Evolutionary conservation across 2,113 vertebrate species (phyloP), one percentile per base, ranked within the genome.

Genomic region (Hepsetus odoe): DNA sequence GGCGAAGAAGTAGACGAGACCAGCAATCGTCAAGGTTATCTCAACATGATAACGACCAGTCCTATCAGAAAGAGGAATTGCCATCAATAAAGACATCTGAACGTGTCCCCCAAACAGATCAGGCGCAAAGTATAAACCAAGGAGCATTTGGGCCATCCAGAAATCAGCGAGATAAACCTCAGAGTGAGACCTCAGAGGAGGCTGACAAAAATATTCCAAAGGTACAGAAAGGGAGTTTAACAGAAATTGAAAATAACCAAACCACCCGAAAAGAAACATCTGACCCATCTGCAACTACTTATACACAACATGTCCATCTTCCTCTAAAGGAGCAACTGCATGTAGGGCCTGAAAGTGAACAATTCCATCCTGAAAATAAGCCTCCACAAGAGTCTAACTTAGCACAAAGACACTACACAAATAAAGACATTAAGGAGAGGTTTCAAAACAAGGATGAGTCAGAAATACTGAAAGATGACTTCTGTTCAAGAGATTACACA

Each of bases 21-120:
- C 12, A 64, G 14, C 44, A 40, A 42, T 80, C 82, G 1, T 11
- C 78, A 26, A 58, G 42, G 4, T 77, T 74, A 24, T 62, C 46
- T 30, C 6, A 28, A 26, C 35, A n/a, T 18, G 53, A 44, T 0
- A 55, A 49, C 67, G 68, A 65, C 30, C 32, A 40, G 16, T 18
- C 76, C 44, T 10, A 30, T 71, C 56, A 72, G 33, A 72, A 35
- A 42, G 58, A 62, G 42, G 22, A 38, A 20, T 79, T 58, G 1
- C 22, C 33, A n/a, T 40, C 44, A 2, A 40, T 5, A 20, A 58
- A 42, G 30, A 65, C 49, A 14, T 18, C 35, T 11, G 56, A 79
- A 18, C 18, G 44, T 9, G 42, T 22, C 24, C 38, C 35, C 28
- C 4, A 38, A 24, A 46, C 40, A 35, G 38, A 32, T 16, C n/a